Percentiles rank a stretch among this genome's conserved stretches.
phyloP scores from a whole-genome alignment of 2,113 vertebrate species.

The Perca schrenkii region DNA sequence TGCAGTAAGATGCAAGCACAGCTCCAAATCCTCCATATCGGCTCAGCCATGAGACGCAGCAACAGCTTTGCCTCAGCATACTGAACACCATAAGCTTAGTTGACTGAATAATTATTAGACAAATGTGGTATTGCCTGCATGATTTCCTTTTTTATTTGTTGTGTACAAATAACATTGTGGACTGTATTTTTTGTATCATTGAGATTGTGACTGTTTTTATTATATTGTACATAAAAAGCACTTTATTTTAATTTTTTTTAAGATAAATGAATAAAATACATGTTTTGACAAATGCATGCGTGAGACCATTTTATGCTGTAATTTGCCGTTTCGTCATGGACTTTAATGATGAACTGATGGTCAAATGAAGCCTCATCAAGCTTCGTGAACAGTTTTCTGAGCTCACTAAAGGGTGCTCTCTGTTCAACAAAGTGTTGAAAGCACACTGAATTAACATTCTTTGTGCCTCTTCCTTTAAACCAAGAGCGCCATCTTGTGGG shows the following conservation, averaged over 20 bases:
- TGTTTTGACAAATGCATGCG: conserved; percentile 66
- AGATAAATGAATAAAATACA: conserved; percentile 84
- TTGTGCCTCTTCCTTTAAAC: too few relatives aligned
- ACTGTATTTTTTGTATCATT: conserved; percentile 85
- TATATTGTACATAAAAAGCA: conserved; percentile 87
- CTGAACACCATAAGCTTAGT: conserved; percentile 65
- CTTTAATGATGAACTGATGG: background rate
- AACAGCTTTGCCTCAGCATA: conserved; percentile 51
- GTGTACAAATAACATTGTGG: conserved; percentile 84
- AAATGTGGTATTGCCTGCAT: conserved; percentile 84
- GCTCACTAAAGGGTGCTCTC: too few relatives aligned
- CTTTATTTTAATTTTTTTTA: conserved; percentile 85
- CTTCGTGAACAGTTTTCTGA: too few relatives aligned
- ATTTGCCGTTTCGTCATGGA: background rate
- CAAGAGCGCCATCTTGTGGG: too few relatives aligned
- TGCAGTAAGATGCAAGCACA: conserved; percentile 50
- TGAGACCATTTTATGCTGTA: background rate
- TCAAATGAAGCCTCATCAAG: too few relatives aligned
- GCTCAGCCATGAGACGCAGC: conserved; percentile 53
- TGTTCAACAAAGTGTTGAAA: too few relatives aligned
- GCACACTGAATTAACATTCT: too few relatives aligned
- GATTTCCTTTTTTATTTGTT: conserved; percentile 74
- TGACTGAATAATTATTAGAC: conserved; percentile 78
- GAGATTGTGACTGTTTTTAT: conserved; percentile 84
- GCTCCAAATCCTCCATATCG: conserved; percentile 53